Conservation (phyloP, 2,797 vertebrate genomes). For the Darevskia nairensis region DNA sequence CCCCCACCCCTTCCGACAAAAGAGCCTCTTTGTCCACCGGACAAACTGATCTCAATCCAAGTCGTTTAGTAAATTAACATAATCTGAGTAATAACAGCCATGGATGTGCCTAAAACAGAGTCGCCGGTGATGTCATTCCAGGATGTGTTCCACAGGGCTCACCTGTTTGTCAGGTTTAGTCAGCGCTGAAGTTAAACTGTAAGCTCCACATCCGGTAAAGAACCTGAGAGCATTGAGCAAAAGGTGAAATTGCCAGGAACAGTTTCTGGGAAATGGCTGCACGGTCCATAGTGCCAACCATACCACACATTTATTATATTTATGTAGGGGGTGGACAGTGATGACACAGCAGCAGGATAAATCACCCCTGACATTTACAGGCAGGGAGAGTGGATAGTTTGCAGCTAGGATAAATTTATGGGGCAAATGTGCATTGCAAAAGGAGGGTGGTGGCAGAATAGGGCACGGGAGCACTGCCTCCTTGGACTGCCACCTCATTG, state of each 20-base stretch:
- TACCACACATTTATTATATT: slow-evolving; percentile 54
- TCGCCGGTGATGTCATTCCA: slow-evolving; percentile 46
- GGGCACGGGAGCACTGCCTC: no score
- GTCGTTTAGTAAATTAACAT: neutral
- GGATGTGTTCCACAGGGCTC: slow-evolving; percentile 31
- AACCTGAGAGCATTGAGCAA: slow-evolving; percentile 55
- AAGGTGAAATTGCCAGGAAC: slow-evolving; percentile 61
- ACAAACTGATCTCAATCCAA: accelerated
- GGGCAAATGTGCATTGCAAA: slow-evolving; percentile 1
- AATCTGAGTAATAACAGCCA: slow-evolving; percentile 5
- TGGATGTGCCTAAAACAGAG: neutral
- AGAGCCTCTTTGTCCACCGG: slow-evolving; percentile 6
- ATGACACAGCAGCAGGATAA: slow-evolving; percentile 49
- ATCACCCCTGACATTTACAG: slow-evolving; percentile 25
- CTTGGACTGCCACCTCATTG: neutral
- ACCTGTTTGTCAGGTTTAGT: slow-evolving; percentile 4
- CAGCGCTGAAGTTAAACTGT: neutral
- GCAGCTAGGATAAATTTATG: slow-evolving; percentile 36
- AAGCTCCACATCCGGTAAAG: slow-evolving; percentile 23
- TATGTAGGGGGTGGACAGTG: slow-evolving; percentile 8
- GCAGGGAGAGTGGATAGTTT: slow-evolving; percentile 22
- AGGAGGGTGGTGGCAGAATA: neutral
- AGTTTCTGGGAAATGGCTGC: slow-evolving; percentile 42
- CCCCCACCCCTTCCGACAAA: neutral
- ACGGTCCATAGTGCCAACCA: slow-evolving; percentile 41